Evolutionary conservation across 92 coral and sea anemone genomes (phyloP), one percentile per base, ranked within the genome.

Genomic region (Zoanthus sansibaricus): DNA sequence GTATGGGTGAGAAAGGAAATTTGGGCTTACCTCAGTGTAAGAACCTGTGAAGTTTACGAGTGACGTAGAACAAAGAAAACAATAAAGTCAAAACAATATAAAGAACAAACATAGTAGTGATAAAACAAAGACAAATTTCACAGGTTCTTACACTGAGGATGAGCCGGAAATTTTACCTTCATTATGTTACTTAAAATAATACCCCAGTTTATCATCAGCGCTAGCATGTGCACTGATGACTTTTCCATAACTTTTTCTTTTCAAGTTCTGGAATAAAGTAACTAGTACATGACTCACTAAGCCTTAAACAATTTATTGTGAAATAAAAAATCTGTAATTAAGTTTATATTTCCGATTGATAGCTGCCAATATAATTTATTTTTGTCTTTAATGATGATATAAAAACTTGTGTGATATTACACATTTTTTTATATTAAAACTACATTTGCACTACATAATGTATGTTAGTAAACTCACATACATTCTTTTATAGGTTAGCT

Each of bases 231-330:
- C 72, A 30, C 72, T 67, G 72, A 67, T 37, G 16, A n/a, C n/a
- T n/a, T 67, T 67, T 67, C 72, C 72, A 67, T 30, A 67, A 67
- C 72, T 67, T 67, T 67, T n/a, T 17, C 72, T 67, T 67, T 67
- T 67, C 72, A 18, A 67, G 72, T 67, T 67, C 72, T 67, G 72
- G 72, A 67, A 67, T 67, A 30, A 67, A 67, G 72, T 67, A 67
- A 67, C 72, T 67, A 67, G 32, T 67, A 67, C 72, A 67, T 67
- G 72, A 67, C 72, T 67, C 72, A 67, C 72, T 67, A 67, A 67
- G 72, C 37, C 72, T 67, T 67, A 30, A 67, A 67, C 37, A 67
- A 30, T 67, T 67, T 67, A 67, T 67, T 67, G 72, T 67, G 72
- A 37, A 67, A 67, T 67, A 67, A 67, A 56, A 56, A 56, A 1